Evolutionary conservation across 1,140 invertebrate genomes (phyloP).

Genomic region (Bombus difficillimus): DNA sequence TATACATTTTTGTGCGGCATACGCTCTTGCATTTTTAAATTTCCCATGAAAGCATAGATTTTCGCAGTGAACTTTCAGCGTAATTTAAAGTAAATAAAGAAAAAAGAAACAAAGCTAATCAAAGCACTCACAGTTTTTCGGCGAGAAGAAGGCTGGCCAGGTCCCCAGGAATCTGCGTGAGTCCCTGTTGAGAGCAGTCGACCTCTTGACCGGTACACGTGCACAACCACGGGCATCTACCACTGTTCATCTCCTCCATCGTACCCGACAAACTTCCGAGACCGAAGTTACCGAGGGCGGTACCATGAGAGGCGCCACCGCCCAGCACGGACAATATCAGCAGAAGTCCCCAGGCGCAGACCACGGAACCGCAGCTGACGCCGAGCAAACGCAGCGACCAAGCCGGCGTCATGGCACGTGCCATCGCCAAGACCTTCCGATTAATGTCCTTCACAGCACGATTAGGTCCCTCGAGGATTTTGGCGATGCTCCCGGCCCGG

Average conservation of each 20-base stretch:
- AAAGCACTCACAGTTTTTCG: slow-evolving; percentile 91
- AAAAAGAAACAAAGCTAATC: background rate
- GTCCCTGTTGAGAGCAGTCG: slow-evolving; percentile 91
- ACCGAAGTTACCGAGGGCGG: slow-evolving; percentile 74
- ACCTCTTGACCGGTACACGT: slow-evolving; percentile 89
- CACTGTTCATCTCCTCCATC: slow-evolving; percentile 74
- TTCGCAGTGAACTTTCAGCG: too few relatives aligned
- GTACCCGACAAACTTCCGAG: slow-evolving; percentile 66
- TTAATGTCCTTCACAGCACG: slow-evolving; percentile 73
- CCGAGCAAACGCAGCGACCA: slow-evolving; percentile 77
- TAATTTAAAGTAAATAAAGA: background rate
- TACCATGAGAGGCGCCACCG: slow-evolving; percentile 76
- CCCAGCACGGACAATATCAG: slow-evolving; percentile 76
- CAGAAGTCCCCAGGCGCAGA: slow-evolving; percentile 79
- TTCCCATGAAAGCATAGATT: too few relatives aligned
- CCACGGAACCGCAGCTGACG: slow-evolving; percentile 79
- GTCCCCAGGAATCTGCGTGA: slow-evolving; percentile 90
- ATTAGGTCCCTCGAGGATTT: slow-evolving; percentile 73
- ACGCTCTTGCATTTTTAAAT: too few relatives aligned
- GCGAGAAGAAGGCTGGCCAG: slow-evolving; percentile 86
- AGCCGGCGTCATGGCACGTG: slow-evolving; percentile 76
- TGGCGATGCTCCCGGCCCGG: slow-evolving; percentile 59
- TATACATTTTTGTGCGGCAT: too few relatives aligned
- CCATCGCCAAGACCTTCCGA: slow-evolving; percentile 77
- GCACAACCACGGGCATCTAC: slow-evolving; percentile 90